These are phyloP conservation scores for Limnothrissa miodon DNA, from an alignment of 2,113 vertebrate species.

Conservation along the genomic window DNA sequence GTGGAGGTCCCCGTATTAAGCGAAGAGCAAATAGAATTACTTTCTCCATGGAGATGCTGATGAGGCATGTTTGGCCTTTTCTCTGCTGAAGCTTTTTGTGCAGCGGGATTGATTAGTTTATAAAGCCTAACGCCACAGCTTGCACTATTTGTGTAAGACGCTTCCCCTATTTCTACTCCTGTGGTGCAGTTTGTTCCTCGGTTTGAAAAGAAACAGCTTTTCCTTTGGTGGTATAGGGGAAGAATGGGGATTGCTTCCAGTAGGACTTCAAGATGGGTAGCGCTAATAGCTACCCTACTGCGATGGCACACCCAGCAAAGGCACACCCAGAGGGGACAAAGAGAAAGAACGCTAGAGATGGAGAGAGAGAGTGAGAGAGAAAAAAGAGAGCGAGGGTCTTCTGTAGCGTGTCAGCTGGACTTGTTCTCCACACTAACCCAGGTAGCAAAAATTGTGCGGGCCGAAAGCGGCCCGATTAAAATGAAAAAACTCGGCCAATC, in stretches of 20 bases:
- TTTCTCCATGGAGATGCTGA: slow-evolving; percentile 27
- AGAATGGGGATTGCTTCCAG: neutral
- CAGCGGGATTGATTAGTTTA: slow-evolving; percentile 30
- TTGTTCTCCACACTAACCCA: neutral
- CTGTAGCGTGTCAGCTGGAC: neutral
- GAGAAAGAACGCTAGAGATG: too few relatives aligned
- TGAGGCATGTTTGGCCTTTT: slow-evolving; percentile 16
- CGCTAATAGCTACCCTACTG: neutral
- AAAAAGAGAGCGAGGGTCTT: neutral
- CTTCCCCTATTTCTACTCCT: neutral
- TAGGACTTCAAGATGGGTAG: neutral
- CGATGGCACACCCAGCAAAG: too few relatives aligned
- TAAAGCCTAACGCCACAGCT: slow-evolving; percentile 17
- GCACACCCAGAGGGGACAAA: too few relatives aligned
- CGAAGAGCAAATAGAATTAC: slow-evolving; percentile 21
- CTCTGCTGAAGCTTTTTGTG: slow-evolving; percentile 25
- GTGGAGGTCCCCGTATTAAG: slow-evolving; percentile 23
- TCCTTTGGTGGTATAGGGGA: neutral
- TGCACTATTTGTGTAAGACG: slow-evolving; percentile 9
- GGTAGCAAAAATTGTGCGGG: too few relatives aligned
- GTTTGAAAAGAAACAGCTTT: neutral
- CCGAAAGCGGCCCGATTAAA: too few relatives aligned
- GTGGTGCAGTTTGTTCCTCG: neutral
- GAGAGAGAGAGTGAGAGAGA: too few relatives aligned
- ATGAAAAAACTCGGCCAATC: too few relatives aligned